Base-by-base conservation (phyloP, 2,797 vertebrate species). In the Rhincodon typus region DNA sequence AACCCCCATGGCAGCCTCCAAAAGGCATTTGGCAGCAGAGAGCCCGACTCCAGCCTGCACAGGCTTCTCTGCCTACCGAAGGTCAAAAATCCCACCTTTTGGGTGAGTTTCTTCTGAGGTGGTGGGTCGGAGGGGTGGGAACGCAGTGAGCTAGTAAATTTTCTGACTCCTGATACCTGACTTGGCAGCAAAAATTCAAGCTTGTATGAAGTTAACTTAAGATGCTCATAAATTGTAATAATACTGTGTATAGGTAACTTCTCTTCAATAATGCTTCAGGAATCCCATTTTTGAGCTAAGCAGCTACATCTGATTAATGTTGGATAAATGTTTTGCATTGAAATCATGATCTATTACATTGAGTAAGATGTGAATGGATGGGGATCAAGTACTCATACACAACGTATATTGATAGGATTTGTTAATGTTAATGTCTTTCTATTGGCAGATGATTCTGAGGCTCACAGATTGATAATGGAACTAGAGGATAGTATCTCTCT, bases 401-500 rank as follows among this genome's bases (percentile, higher is more conserved):
- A 95, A 95, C 0, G 25, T 38, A 95, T 50, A 34, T 67, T 94
- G 70, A 74, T 27, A 46, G n/a, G 93, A 50, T 95, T 95, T 95
- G 69, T 95, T 53, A 53, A 74, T 34, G 74, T 74, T 34, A 34
- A 53, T 94, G 42, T 74, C 30, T 91, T 95, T 95, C 46, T 74
- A 30, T 53, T 96, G 95, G 6, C 96, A 98, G 98, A 96, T 97
- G 98, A 98, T 96, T 97, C 97, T 42, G 98, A 98, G 96, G 97
- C 98, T 96, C 97, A 98, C 95, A 97, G 97, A 94, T 90, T 99
- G 96, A 96, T 99, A 96, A 95, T 95, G 96, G 98, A 98, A 95
- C 96, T 99, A 94, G 98, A 99, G 96, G 97, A 97, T 38, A 97
- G 96, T 0, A 0, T 98, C 62, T 97, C 97, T 1, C 50, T 98